These are phyloP conservation scores for Ambastaia sidthimunki DNA, from an alignment of 2,797 vertebrate genomes.

Conservation along the genomic window DNA sequence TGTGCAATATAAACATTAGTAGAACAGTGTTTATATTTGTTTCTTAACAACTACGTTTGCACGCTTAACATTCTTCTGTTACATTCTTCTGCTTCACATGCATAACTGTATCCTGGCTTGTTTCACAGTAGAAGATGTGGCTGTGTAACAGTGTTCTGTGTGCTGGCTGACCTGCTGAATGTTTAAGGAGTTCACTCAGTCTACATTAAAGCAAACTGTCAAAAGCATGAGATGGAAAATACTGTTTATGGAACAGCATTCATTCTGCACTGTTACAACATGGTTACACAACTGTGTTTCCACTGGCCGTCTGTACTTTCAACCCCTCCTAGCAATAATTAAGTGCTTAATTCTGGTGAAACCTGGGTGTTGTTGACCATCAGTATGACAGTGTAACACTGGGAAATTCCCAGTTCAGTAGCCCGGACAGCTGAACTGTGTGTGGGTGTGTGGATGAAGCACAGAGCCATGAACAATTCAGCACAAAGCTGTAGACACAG, in stretches of 20 bases:
- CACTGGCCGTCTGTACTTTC: not conserved
- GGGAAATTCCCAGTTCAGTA: slow-evolving; percentile 38
- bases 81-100: no score
- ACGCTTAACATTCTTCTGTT: no score
- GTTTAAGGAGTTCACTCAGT: not conserved
- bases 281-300: slow-evolving; percentile 29
- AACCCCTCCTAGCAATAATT: not conserved
- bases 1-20: no score
- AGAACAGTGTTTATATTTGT: no score
- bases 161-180: slow-evolving; percentile 26
- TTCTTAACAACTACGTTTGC: no score
- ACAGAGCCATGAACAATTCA: not conserved
- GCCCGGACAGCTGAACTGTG: slow-evolving; percentile 31
- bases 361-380: slow-evolving; percentile 27
- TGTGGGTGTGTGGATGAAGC: not conserved
- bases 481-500: not conserved
- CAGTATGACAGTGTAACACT: not conserved
- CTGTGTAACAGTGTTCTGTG: slow-evolving; percentile 19
- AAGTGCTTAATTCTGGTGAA: slow-evolving; percentile 40
- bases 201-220: slow-evolving; percentile 47
- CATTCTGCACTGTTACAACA: not conserved
- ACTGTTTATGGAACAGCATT: not conserved
- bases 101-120: slow-evolving; percentile 3
- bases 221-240: not conserved
- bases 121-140: not conserved